Base-by-base conservation (phyloP, 2,113 vertebrate genomes). In the Malurus cyaneus region DNA sequence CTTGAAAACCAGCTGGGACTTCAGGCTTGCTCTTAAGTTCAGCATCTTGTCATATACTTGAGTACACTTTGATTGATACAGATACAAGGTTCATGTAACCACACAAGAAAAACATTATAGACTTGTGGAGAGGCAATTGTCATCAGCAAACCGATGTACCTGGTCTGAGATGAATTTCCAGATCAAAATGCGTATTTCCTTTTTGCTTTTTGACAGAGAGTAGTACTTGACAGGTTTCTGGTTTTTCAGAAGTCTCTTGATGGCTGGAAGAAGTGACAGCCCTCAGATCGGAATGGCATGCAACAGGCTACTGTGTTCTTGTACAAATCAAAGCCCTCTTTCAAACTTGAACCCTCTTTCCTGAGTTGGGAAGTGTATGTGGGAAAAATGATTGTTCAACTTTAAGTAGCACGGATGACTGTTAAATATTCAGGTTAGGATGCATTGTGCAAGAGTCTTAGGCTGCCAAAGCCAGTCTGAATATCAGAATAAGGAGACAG, bases 211-310 rank as follows among this genome's bases (percentile, higher is more conserved):
- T 94, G 95, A 96, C 88, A 95, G 71, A 87, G 70, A 94, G 28
- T 54, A 73, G 69, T 72, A 85, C 59, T 93, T 97, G 95, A 95
- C 92, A 97, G 92, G 64, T 90, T 92, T 96, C 89, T 92, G 50
- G 77, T 57, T 92, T 92, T 93, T 97, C 94, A 94, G 95, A 97
- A 95, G 93, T 94, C 79, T 86, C 74, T 82, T 93, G 95, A 97
- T 81, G 89, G 79, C 71, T 93, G 93, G 69, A 89, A 86, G 81
- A 96, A 95, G 54, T 96, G 96, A 96, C 96, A 96, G 91, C 82
- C 80, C 83, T 96, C 93, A 94, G 95, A 95, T 97, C 84, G 6
- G 60, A 94, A 80, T 64, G 79, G 56, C 0, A 4, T 82, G 89
- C 95, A 97, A 97, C 91, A 96, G 95, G 89, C 74, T 91, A 34